These are phyloP conservation scores for Caenorhabditis macrosperma DNA, from an alignment of 2,888 invertebrate genomes.

Conservation along the genomic window DNA sequence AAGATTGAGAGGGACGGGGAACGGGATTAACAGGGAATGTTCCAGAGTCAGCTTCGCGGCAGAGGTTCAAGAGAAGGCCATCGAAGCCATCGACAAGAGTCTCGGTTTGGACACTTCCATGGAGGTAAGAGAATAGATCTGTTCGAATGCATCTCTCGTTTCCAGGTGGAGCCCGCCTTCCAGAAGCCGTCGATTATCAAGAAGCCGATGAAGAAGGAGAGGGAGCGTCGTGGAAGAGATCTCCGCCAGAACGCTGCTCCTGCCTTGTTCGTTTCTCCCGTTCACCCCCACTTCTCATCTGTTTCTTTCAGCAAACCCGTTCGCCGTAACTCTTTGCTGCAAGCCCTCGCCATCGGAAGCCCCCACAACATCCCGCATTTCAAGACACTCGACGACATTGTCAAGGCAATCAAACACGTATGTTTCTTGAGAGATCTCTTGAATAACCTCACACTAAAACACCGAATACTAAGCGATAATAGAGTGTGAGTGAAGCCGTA, in stretches of 20 bases:
- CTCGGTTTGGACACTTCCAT: slow-evolving; percentile 65
- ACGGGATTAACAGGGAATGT: not conserved
- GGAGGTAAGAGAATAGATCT: slow-evolving; percentile 37
- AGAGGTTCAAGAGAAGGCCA: slow-evolving; percentile 78
- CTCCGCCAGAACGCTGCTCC: slow-evolving; percentile 78
- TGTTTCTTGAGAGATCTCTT: slow-evolving; percentile 11
- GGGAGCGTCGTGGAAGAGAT: slow-evolving; percentile 74
- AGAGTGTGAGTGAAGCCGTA: slow-evolving; percentile 21
- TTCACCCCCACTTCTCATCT: not conserved
- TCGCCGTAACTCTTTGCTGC: slow-evolving; percentile 78
- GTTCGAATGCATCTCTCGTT: too few species aligned
- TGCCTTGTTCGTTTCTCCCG: slow-evolving; percentile 69
- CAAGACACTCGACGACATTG: slow-evolving; percentile 79
- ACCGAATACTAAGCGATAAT: slow-evolving; percentile 13
- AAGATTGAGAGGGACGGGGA: not conserved
- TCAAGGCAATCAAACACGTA: slow-evolving; percentile 78
- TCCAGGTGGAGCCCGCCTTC: slow-evolving; percentile 72
- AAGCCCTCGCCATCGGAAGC: slow-evolving; percentile 78
- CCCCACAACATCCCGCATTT: slow-evolving; percentile 80
- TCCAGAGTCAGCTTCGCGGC: slow-evolving; percentile 79
- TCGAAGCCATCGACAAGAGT: slow-evolving; percentile 70
- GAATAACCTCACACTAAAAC: not conserved
- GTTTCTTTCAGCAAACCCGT: slow-evolving; percentile 75
- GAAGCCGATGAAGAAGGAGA: slow-evolving; percentile 79
- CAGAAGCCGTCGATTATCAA: slow-evolving; percentile 79